Conservation (phyloP, 1,140 invertebrate genomes). For the roundworm (Caenorhabditis elegans) region WBcel235 BX284604.4:15998001-15998500, state of each 20-base stretch:
- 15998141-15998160: slow-evolving; percentile 54
- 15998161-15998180: slow-evolving; percentile 36
- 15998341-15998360: slow-evolving; percentile 80
- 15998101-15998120: background rate
- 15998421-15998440: slow-evolving; percentile 50
- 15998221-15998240: slow-evolving; percentile 13
- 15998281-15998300: slow-evolving; percentile 36
- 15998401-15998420: slow-evolving; percentile 75
- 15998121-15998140: slow-evolving; percentile 52
- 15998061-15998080: background rate
- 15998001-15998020: too few relatives aligned
- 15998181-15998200: slow-evolving; percentile 55
- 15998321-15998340: slow-evolving; percentile 67
- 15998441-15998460: background rate
- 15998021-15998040: too few relatives aligned
- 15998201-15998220: slow-evolving; percentile 52
- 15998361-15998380: slow-evolving; percentile 87
- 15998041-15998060: background rate
- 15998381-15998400: slow-evolving; percentile 87
- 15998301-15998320: slow-evolving; percentile 63
- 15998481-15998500: slow-evolving; percentile 73
- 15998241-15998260: background rate
- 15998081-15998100: background rate
- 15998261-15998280: background rate
- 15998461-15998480: too few relatives aligned